Percentiles rank a stretch among this genome's conserved stretches.
phyloP scores from a whole-genome alignment of 2,888 invertebrate genomes.

The Dascillus cervinus region DNA sequence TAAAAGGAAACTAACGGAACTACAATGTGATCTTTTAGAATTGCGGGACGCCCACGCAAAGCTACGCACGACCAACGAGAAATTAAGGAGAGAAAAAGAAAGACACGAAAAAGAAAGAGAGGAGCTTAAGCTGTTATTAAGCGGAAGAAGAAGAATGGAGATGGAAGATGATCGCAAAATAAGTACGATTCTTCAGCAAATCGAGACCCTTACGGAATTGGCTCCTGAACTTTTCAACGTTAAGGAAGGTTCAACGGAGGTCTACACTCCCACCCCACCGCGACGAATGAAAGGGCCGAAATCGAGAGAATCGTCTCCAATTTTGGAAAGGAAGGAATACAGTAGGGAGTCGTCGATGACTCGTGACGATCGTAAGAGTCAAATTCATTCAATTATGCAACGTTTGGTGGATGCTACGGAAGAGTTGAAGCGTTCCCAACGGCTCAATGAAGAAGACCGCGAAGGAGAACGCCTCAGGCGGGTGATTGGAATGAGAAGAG shows the following conservation, averaged over 20 bases:
- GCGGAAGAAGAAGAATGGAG: conserved; percentile 44
- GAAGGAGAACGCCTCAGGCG: conserved; percentile 44
- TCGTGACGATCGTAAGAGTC: conserved; percentile 35
- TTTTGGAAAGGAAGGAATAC: conserved; percentile 43
- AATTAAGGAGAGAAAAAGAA: conserved; percentile 80
- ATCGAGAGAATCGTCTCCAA: conserved; percentile 66
- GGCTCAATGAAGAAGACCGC: conserved; percentile 46
- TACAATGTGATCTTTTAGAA: conserved; percentile 83
- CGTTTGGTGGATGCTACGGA: conserved; percentile 65
- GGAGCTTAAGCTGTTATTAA: conserved; percentile 43
- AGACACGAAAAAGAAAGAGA: conserved; percentile 76
- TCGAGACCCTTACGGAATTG: conserved; percentile 65
- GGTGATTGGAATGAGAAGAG: conserved; percentile 37
- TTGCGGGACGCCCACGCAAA: conserved; percentile 88
- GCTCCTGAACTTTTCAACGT: conserved; percentile 60
- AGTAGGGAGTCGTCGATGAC: conserved; percentile 47
- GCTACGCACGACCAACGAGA: conserved; percentile 83
- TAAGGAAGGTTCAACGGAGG: conserved; percentile 37
- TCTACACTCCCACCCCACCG: conserved; percentile 62
- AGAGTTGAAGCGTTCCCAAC: conserved; percentile 49
- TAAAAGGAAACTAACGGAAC: conserved; percentile 70
- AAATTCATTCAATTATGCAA: conserved; percentile 46
- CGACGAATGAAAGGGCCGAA: conserved; percentile 61
- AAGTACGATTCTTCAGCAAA: conserved; percentile 64
- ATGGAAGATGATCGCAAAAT: conserved; percentile 68